Base-by-base conservation (phyloP, 2,888 invertebrate species). In the Glaucopsyche alexis region DNA sequence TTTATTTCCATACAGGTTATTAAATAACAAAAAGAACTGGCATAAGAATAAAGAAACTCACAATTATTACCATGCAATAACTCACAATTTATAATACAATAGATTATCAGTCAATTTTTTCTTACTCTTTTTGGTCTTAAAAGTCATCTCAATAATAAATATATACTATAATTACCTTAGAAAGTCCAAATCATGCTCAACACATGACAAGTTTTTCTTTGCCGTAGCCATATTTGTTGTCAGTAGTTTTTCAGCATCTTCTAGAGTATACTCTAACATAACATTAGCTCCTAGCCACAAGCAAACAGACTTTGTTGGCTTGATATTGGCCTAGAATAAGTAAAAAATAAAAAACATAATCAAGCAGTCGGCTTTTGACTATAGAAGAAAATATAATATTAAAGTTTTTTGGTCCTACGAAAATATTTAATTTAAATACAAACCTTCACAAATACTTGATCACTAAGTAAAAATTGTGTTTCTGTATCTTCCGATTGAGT, bases 211-310 rank as follows among this genome's bases (percentile, higher is more conserved):
- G 88, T 97, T 97, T 82, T 95, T 96, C 80, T 96, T 96, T 13
- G 99, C 98, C 71, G 97, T 95, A 72, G 95, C 94, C 86, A 97
- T 96, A 87, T 98, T 98, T 82, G 97, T 96, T 74, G 95, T 94
- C 40, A 99, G 92, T 73, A 99, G 91, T 75, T 95, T 94, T 85
- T 97, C 96, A 47, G 99, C 99, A 91, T 99, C 99, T 78, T 97
- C 96, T 79, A 99, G 91, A 42, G 96, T 95, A 90, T 99, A 99
- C 90, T 99, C 99, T 81, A 99, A 91, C 99, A 99, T 99, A 7
- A 99, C 98, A 94, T 99, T 99, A 3, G 99, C 97, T 65, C 97
- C 97, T 73, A 97, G 89, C 96, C 97, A 97, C 73, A 97, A 87
- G 79, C 95, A 96, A 14, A 99, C 98, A 82, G 95, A 97, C 81